These are phyloP conservation scores for Patiria pectinifera DNA, from an alignment of 53 echinoderm and acorn worm genomes.

Conservation along the genomic window DNA sequence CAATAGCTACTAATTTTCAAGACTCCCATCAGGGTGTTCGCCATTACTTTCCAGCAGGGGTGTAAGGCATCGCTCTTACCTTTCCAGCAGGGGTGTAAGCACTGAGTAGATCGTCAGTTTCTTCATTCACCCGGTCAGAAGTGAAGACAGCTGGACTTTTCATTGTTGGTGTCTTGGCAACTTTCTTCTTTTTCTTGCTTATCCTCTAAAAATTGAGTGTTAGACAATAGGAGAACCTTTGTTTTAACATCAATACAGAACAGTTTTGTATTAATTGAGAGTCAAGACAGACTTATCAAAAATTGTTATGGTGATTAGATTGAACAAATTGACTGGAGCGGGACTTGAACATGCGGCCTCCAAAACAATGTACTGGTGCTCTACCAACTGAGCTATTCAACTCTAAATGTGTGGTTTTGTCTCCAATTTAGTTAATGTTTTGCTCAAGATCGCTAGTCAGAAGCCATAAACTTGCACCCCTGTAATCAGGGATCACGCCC, in stretches of 20 bases:
- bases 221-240: background rate
- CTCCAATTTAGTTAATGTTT: too few relatives aligned
- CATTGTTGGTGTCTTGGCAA: conserved; percentile 4
- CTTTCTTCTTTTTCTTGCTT: conserved; percentile 35
- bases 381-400: too few relatives aligned
- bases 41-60: background rate
- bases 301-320: background rate
- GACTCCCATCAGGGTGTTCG: too few relatives aligned
- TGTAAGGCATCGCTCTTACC: conserved; percentile 9
- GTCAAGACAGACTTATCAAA: too few relatives aligned
- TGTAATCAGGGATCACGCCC: too few relatives aligned
- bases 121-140: conserved; percentile 21
- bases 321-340: background rate
- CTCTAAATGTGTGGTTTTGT: too few relatives aligned
- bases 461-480: too few relatives aligned
- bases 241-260: background rate
- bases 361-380: too few relatives aligned
- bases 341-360: too few relatives aligned
- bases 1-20: too few relatives aligned
- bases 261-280: too few relatives aligned
- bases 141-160: conserved; percentile 23
- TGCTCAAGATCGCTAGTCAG: too few relatives aligned
- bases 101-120: conserved; percentile 67
- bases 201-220: background rate
- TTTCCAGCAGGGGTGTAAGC: conserved; percentile 69